A percentile compares a stretch with the other conserved stretches of the same genome.
Conservation (phyloP, 2,797 vertebrate genomes). For the Hipposideros larvatus region DNA sequence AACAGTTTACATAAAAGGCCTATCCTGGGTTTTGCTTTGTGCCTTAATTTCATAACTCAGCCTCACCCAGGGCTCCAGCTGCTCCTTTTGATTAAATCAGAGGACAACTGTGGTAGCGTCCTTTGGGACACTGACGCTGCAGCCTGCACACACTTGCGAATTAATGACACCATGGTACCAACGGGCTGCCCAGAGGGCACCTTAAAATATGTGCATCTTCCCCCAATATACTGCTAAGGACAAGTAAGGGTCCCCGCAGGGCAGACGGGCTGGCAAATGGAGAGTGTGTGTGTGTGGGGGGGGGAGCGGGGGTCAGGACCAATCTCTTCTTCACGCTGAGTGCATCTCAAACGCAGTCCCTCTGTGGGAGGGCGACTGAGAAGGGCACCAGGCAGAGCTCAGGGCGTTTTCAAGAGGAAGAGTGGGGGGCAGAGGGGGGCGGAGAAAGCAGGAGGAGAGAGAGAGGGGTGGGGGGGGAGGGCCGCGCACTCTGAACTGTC, state of each 20-base stretch:
- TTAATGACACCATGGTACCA: not conserved
- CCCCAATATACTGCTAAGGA: not conserved
- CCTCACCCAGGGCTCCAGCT: not conserved
- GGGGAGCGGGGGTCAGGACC: not conserved
- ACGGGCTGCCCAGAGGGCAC: not conserved
- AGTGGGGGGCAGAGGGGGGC: too few species aligned
- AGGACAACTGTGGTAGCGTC: not conserved
- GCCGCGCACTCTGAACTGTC: fast-evolving
- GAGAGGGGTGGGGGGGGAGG: too few species aligned
- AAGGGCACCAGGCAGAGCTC: not conserved
- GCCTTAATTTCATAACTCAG: not conserved
- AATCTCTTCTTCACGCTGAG: not conserved
- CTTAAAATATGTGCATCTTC: not conserved
- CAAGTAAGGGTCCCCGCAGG: fast-evolving
- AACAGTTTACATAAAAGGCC: not conserved
- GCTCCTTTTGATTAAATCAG: not conserved
- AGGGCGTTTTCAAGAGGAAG: not conserved
- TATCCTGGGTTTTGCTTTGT: not conserved
- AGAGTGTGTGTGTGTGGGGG: not conserved
- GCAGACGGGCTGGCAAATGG: fast-evolving
- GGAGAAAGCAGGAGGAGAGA: fast-evolving
- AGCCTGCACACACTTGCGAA: not conserved
- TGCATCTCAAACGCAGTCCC: fast-evolving
- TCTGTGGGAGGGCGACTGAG: not conserved
- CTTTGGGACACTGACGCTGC: not conserved